Base-by-base conservation (phyloP, 2,113 vertebrate genomes). In the Protobothrops mucrosquamatus region DNA sequence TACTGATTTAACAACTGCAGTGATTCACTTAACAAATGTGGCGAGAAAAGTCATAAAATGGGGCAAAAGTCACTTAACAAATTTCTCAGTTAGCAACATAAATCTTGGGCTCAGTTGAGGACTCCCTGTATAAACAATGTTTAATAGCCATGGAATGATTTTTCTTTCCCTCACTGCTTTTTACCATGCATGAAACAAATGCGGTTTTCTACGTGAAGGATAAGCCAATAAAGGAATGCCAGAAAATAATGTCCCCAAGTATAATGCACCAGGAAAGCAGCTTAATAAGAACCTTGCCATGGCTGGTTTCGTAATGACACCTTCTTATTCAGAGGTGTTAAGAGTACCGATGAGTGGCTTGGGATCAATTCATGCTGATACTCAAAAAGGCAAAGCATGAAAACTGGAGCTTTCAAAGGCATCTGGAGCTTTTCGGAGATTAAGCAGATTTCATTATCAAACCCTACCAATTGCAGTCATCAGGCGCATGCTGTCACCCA, bases 251-350 rank as follows among this genome's bases (percentile, higher is more conserved):
- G 97, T 96, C 96, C 97, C 95, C 97, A 97, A 92, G 92, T 93
- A 87, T 97, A 97, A 97, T 95, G 96, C 92, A 95, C 94, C 96
- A 95, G 93, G 97, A 97, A 97, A 95, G 89, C 94, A 96, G 96
- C 95, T 96, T 97, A 97, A 97, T 97, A 97, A 97, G 95, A 96
- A 96, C 95, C 69, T 95, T 97, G 96, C 94, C 94, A 90, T 87
- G 96, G 97, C 96, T 97, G 96, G 96, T 97, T 98, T 96, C 97
- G 91, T 96, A 97, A 93, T 94, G 97, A 96, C 97, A 97, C 96
- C 96, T 97, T 97, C 96, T 95, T 96, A 96, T 96, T 97, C 94
- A 91, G 93, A 86, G 94, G 95, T 96, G 97, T 97, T 97, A 97
- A 86, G 94, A 93, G 22, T 92, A 95, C 93, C 91, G 89, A 96